Conservation (phyloP, 2,113 vertebrate genomes). For the Otus sunia region DNA sequence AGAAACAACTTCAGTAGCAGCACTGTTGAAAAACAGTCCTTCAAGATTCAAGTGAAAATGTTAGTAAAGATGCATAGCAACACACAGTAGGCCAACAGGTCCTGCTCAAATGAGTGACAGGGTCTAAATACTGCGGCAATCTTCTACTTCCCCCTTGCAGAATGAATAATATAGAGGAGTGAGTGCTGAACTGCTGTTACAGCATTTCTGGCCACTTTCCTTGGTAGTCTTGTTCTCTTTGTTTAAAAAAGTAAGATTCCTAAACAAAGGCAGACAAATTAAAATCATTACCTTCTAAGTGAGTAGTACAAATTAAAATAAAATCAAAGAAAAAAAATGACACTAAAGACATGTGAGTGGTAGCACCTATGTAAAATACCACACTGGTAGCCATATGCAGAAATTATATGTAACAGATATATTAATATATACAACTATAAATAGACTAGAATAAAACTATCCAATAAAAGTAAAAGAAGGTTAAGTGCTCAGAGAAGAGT, state of each 20-base stretch:
- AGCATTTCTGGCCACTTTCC: neutral
- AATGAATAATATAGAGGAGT: neutral
- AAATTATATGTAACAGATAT: neutral
- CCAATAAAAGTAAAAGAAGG: neutral
- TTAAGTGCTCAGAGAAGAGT: neutral
- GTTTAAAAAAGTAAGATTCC: neutral
- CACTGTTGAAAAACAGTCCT: neutral
- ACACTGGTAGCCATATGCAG: neutral
- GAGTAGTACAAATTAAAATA: neutral
- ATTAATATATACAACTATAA: neutral
- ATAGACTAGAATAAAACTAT: neutral
- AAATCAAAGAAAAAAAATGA: neutral
- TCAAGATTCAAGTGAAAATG: neutral
- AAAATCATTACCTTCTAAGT: neutral
- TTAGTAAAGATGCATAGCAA: neutral
- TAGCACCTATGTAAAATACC: neutral
- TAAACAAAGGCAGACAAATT: neutral
- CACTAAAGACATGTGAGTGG: neutral
- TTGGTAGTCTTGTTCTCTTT: neutral
- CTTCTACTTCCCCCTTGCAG: neutral
- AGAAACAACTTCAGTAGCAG: neutral
- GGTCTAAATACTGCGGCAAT: conserved; percentile 14
- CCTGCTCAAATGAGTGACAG: neutral
- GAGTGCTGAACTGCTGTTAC: neutral
- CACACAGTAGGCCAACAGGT: neutral